Percentiles rank a stretch among this genome's conserved stretches.
These are phyloP conservation scores for Teinopalpus imperialis DNA, from an alignment of 2,888 invertebrate genomes.

Conservation along the genomic window DNA sequence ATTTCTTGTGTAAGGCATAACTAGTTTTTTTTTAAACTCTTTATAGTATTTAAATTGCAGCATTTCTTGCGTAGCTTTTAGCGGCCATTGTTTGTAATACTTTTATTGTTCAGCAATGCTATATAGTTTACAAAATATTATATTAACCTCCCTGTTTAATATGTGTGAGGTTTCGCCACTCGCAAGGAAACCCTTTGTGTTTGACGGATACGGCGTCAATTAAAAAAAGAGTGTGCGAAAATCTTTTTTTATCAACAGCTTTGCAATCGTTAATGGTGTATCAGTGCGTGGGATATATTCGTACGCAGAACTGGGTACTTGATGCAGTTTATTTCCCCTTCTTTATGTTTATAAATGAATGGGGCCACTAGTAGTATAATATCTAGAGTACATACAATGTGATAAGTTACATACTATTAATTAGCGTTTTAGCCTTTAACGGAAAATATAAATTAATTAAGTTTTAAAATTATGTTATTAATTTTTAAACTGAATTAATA, in stretches of 20 bases:
- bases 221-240: slow-evolving; percentile 26
- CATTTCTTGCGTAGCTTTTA: slow-evolving; percentile 2
- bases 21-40: too few species aligned
- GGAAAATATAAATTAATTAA: too few species aligned
- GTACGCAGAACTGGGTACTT: not conserved
- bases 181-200: slow-evolving; percentile 23
- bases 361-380: slow-evolving; percentile 3
- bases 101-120: slow-evolving; percentile 16
- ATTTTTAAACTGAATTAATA: too few species aligned
- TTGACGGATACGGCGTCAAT: slow-evolving; percentile 20
- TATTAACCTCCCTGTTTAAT: slow-evolving; percentile 1
- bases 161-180: slow-evolving; percentile 12
- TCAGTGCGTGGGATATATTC: slow-evolving; percentile 21
- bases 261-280: slow-evolving; percentile 15
- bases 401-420: too few species aligned
- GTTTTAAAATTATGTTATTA: too few species aligned
- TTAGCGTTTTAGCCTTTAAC: too few species aligned
- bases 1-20: too few species aligned
- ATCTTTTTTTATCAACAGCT: slow-evolving; percentile 15
- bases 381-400: too few species aligned
- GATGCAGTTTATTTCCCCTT: slow-evolving; percentile 2
- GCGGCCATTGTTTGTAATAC: slow-evolving; percentile 5
- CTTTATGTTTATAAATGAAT: slow-evolving; percentile 6
- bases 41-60: slow-evolving; percentile 7
- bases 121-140: slow-evolving; percentile 17